A percentile compares a stretch with the other conserved stretches of the same genome.
These are phyloP conservation scores for Scaptomyza flava DNA, from an alignment of 2,888 invertebrate genomes.

Conservation along the genomic window DNA sequence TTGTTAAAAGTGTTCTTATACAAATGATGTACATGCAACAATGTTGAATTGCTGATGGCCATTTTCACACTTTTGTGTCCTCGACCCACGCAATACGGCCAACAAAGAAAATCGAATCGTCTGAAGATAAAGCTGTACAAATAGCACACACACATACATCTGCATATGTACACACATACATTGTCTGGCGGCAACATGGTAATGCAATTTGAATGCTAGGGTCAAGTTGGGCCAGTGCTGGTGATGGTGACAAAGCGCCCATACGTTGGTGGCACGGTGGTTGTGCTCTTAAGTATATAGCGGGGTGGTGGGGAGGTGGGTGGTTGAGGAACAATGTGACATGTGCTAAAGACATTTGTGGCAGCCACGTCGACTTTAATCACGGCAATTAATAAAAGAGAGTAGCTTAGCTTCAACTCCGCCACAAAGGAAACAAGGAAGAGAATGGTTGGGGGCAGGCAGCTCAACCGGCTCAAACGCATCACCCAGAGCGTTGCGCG, in stretches of 20 bases:
- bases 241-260: constrained; percentile 15
- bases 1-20: not conserved
- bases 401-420: constrained; percentile 7
- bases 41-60: constrained; percentile 3
- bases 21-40: not conserved
- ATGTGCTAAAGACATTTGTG: constrained; percentile 75
- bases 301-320: constrained; percentile 20
- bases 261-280: not conserved
- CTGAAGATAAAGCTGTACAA: constrained; percentile 23
- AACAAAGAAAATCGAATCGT: constrained; percentile 44
- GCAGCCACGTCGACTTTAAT: constrained; percentile 67
- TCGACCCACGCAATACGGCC: constrained; percentile 47
- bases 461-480: constrained; percentile 23
- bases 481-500: constrained; percentile 66
- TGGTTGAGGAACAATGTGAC: constrained; percentile 51
- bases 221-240: constrained; percentile 67
- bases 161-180: not conserved
- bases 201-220: constrained; percentile 73
- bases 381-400: constrained; percentile 72
- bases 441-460: not conserved
- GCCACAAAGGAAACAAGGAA: constrained; percentile 52
- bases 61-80: constrained; percentile 39
- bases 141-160: not conserved
- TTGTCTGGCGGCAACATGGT: constrained; percentile 70
- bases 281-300: not conserved